Evolutionary conservation across 2,113 vertebrate genomes (phyloP).

Genomic region (Dermatemys mawii): DNA sequence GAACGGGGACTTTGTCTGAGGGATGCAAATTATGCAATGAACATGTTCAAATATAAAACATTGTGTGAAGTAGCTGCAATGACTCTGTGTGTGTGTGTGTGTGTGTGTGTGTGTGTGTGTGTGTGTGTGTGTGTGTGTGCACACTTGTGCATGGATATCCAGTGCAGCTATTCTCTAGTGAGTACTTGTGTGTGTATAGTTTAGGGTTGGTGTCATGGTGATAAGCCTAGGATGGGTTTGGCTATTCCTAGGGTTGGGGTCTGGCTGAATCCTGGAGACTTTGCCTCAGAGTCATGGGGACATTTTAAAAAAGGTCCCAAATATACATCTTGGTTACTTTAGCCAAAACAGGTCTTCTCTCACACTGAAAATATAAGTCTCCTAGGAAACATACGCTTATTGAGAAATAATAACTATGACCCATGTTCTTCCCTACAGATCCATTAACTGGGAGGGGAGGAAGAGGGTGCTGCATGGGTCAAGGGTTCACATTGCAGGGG

Average conservation of each 20-base stretch:
- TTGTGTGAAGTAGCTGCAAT: neutral
- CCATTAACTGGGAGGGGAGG: neutral
- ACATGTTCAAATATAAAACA: neutral
- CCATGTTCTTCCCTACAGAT: neutral
- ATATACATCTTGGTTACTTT: neutral
- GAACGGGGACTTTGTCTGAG: accelerated
- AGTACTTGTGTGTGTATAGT: neutral
- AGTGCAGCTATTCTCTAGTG: accelerated
- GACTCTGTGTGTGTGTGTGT: neutral
- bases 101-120: too few species aligned
- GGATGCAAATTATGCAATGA: neutral
- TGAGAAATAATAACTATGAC: neutral
- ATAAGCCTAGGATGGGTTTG: neutral
- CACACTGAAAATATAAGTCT: neutral
- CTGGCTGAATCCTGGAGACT: neutral
- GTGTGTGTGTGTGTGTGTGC: too few species aligned
- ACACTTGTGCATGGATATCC: neutral
- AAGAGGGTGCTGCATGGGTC: neutral
- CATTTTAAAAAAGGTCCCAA: neutral
- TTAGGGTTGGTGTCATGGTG: neutral
- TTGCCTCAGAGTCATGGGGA: neutral
- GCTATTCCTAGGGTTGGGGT: neutral
- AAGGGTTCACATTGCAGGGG: neutral
- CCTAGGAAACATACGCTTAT: neutral
- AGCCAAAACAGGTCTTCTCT: neutral